Evolutionary conservation across 2,113 vertebrate genomes (phyloP), one percentile per base, ranked within the genome.

Genomic region (Mesocricetus auratus): DNA sequence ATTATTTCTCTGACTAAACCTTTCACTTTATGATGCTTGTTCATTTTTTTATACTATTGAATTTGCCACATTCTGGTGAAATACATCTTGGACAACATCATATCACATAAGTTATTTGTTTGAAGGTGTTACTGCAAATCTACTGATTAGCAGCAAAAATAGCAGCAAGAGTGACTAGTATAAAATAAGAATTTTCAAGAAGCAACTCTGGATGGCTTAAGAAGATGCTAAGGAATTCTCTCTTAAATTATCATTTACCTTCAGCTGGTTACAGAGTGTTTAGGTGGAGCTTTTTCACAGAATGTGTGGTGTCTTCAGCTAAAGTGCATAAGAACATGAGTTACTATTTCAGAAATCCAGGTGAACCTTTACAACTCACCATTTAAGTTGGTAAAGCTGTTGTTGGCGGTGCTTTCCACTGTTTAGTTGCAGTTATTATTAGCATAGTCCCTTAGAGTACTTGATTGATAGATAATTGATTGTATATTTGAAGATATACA

Each of bases 341-440:
- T 39, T 17, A 5, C 36, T 42, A 21, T 36, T 85, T 88, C 85
- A 75, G 22, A 62, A 75, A 58, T 21, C 1, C 7, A 73, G 19
- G 3, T 50, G n/a, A 86, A 17, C 10, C 12, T 81, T 26, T 13
- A 45, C 10, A 64, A 42, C 19, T 79, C 17, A 19, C n/a, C 7
- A 3, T 2, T 22, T 19, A 33, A 42, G 21, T 13, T 31, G 6
- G 5, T 68, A 9, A 45, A 50, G 1, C 58, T 8, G 0, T 47
- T 58, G 2, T 36, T 85, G 68, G 78, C 39, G 2, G 53, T 0
- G 24, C 1, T 39, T 71, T 60, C 58, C 0, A 7, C 1, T 69
- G 8, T 33, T 12, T 86, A 74, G 16, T 50, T n/a, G 39, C 5
- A 36, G 56, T 60, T 69, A 53, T 4, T 85, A 11, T 17, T 58